Evolutionary conservation across 1,140 invertebrate species (phyloP), one percentile per base, ranked within the genome.

Genomic region (Druon quercuslanigerum): DNA sequence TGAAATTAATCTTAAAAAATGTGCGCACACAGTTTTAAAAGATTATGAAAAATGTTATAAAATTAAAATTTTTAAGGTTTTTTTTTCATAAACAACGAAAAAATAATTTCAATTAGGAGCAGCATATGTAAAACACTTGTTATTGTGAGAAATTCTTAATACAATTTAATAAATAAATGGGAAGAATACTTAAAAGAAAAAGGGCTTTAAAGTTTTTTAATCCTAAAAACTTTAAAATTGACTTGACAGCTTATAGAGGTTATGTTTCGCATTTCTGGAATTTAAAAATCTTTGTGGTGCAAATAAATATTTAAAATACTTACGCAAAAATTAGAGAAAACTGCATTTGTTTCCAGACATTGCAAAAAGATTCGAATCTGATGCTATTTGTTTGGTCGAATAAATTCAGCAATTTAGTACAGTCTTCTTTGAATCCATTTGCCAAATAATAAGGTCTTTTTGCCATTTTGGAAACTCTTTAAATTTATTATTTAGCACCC

Each of bases 241-340:
- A 9, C 1, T 46, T 46, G 7, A 46, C 40, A 9, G 9, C 17
- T 54, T 33, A n/a, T n/a, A 33, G 19, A 57, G 57, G 57, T 60
- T 60, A 60, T 60, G 57, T 60, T 60, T 33, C 4, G 2, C 19
- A 20, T 13, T 25, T 25, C 1, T 56, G 13, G 56, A 33, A 17
- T 56, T 56, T 17, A 20, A 17, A 4, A 54, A n/a, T 54, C 1
- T 54, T n/a, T 13, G 8, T 54, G 17, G 7, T 54, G 8, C 0
- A 17, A 56, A 17, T 56, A 56, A 56, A 17, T 56, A 56, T 56
- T 56, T 14, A 16, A 73, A 70, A 57, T 74, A 87, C 87, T 84
- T 79, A 91, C 90, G 81, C 66, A 77, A 90, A 91, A 40, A 91
- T 70, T 1, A 88, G 73, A 9, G 87, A 85, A 80, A 91, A 91